Base-by-base conservation (phyloP, 2,113 vertebrate species). In the Spermophilus dauricus region DNA sequence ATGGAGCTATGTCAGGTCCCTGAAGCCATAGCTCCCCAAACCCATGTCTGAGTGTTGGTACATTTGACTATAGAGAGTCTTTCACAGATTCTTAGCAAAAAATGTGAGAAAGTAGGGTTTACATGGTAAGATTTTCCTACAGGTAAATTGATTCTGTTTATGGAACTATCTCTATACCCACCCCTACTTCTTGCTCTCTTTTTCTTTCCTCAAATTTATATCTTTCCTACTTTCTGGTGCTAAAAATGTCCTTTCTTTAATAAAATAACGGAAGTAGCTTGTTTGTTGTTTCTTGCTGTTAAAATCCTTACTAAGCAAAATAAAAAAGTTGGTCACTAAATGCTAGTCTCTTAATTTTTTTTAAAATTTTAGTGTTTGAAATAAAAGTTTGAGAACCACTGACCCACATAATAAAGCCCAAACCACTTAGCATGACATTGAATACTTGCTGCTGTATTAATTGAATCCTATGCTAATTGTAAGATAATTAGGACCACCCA, bases 231-330 rank as follows among this genome's bases (percentile, higher is more conserved):
- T 84, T 92, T 86, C 65, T 16, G 34, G n/a, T 93, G 42, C 73
- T 94, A 93, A 97, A 92, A 85, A 70, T 94, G 48, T 69, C 28
- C 42, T 85, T 69, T 84, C 51, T 75, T 95, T 39, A 75, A 96
- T 42, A 34, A 95, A 95, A 86, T 63, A 86, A 91, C 37, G 30
- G 86, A 39, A 89, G 22, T 83, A 76, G 24, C 83, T 96, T 77
- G 22, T 58, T 97, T 45, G 34, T 87, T 96, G 75, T 86, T 95
- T 86, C 58, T 85, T 92, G 28, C 72, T 76, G 70, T 87, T 94
- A 81, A 96, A 96, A 65, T 86, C 86, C 92, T 96, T 96, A 95
- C 75, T 45, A 96, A 90, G 90, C 95, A 97, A 94, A 97, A 97
- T 80, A 45, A 96, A 97, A 97, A 97, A 90, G 76, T 87, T 94